These are phyloP conservation scores for Eledone cirrhosa DNA, from an alignment of 2,888 invertebrate genomes.

Conservation along the genomic window DNA sequence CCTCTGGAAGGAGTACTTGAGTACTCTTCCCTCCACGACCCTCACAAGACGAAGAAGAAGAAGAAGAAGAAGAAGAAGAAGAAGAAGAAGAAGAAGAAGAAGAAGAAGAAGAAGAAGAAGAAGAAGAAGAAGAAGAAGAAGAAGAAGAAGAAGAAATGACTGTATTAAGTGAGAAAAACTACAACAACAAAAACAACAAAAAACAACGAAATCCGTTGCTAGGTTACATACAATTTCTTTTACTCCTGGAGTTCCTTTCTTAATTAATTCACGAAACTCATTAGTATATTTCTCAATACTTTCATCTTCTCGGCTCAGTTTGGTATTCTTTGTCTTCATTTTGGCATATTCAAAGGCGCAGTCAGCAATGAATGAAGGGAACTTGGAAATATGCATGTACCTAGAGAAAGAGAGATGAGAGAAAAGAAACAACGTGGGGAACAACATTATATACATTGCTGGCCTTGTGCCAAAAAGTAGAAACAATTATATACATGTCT, in stretches of 20 bases:
- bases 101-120: too few species aligned
- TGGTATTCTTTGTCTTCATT: conserved; percentile 32
- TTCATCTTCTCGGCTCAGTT: conserved; percentile 19
- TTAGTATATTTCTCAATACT: conserved; percentile 9
- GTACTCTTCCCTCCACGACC: too few species aligned
- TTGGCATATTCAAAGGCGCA: conserved; percentile 33
- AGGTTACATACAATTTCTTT: conserved; percentile 19
- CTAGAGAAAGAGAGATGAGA: background rate
- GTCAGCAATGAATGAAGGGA: background rate
- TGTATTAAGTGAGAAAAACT: too few species aligned
- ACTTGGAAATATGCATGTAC: conserved; percentile 5
- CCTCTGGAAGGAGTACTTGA: conserved; percentile 32
- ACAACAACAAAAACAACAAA: too few species aligned
- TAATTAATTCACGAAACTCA: conserved; percentile 25
- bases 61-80: too few species aligned
- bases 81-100: too few species aligned
- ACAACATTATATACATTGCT: background rate
- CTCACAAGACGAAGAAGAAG: too few species aligned
- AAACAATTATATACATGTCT: too few species aligned
- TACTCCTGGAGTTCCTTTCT: conserved; percentile 20
- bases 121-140: too few species aligned
- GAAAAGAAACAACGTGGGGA: background rate
- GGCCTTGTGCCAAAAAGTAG: too few species aligned
- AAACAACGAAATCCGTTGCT: too few species aligned
- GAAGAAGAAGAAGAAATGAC: too few species aligned